A percentile compares a stretch with the other conserved stretches of the same genome.
phyloP scores from a whole-genome alignment of 2,797 vertebrate species.

The Dicrostonyx torquatus region DNA sequence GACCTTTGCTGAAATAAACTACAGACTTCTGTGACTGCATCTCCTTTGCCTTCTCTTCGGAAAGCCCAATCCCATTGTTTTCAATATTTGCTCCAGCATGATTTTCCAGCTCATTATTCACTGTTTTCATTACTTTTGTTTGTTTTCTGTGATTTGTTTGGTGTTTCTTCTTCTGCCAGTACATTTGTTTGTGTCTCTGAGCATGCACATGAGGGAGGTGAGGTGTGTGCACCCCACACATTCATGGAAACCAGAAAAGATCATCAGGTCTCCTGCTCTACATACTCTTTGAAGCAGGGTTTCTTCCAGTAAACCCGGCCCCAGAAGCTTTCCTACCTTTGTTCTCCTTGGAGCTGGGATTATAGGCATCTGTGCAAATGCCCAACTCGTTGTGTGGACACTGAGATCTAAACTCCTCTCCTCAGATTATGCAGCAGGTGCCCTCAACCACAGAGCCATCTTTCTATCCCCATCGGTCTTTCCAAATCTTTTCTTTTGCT shows the following conservation, averaged over 20 bases:
- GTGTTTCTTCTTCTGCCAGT: not conserved
- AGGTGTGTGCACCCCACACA: not conserved
- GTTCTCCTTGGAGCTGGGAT: not conserved
- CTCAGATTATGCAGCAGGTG: not conserved
- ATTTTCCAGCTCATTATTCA: conserved; percentile 36
- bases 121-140: not conserved
- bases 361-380: not conserved
- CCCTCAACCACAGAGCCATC: not conserved
- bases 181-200: not conserved
- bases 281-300: not conserved
- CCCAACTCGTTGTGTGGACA: not conserved
- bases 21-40: not conserved
- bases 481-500: conserved; percentile 3
- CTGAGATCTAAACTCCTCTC: not conserved
- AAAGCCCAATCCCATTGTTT: conserved; percentile 37
- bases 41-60: not conserved
- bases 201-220: too few relatives aligned
- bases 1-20: conserved; percentile 30
- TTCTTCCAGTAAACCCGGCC: not conserved
- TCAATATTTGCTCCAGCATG: not conserved
- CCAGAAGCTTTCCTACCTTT: too few relatives aligned
- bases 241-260: not conserved
- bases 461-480: not conserved
- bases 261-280: not conserved
- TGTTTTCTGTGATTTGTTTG: not conserved